phyloP scores from a whole-genome alignment of 2,113 vertebrate genomes.

The Pygoscelis antarcticus region DNA sequence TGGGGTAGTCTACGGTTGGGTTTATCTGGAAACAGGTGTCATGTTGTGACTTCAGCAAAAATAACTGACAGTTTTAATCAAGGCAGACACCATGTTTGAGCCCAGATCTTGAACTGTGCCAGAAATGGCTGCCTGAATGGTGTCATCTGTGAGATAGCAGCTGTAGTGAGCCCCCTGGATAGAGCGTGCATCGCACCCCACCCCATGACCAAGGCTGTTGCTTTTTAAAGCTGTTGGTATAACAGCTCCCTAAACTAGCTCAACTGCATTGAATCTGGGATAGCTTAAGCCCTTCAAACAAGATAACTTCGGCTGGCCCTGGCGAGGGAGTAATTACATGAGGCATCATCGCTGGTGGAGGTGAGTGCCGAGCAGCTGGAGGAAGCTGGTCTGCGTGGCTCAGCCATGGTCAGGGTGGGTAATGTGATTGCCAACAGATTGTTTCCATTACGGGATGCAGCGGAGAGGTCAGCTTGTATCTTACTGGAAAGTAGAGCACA shows the following conservation, averaged over 20 bases:
- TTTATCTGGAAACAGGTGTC: background rate
- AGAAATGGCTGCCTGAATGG: background rate
- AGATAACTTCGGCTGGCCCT: background rate
- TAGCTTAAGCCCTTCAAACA: background rate
- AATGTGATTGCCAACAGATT: background rate
- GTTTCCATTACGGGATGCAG: background rate
- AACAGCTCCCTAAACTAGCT: background rate
- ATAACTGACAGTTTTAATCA: background rate
- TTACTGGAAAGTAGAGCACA: background rate
- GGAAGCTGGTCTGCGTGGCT: background rate
- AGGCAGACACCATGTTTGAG: background rate
- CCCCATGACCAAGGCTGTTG: background rate
- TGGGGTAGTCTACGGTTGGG: background rate
- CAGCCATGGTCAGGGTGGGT: background rate
- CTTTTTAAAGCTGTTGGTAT: background rate
- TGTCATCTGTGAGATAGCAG: background rate
- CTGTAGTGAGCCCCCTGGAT: background rate
- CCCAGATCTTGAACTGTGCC: background rate
- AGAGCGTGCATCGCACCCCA: background rate
- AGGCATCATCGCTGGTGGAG: background rate
- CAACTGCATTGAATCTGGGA: background rate
- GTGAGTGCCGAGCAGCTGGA: background rate
- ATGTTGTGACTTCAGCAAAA: background rate
- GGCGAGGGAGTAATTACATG: background rate
- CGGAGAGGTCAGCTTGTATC: background rate